Conservation (phyloP, 2,888 invertebrate species). For the Kryphioiulus occultus region DNA sequence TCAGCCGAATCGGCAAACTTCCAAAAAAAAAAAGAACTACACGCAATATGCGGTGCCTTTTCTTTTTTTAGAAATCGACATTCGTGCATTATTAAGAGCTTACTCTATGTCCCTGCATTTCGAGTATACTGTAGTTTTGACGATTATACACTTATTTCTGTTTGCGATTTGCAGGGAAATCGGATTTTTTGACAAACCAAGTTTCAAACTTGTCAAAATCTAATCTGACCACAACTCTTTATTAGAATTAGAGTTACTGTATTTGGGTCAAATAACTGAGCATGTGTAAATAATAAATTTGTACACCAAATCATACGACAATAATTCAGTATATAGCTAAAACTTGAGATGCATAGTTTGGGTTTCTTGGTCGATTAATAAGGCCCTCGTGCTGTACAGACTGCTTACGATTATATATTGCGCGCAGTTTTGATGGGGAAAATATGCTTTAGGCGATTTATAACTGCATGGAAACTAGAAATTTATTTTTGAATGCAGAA, state of each 20-base stretch:
- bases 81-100: neutral
- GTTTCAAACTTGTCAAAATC: no score
- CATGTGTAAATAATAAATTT: neutral
- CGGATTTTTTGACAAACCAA: no score
- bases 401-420: neutral
- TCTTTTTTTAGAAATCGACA: neutral
- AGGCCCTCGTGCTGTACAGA: neutral
- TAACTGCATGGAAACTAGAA: constrained; percentile 38
- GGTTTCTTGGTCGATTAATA: neutral
- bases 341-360: neutral
- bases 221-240: no score
- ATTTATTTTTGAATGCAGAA: constrained; percentile 21
- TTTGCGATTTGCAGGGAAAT: no score
- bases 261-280: neutral
- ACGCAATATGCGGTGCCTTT: neutral
- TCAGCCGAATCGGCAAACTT: neutral
- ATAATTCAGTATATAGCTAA: neutral
- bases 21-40: neutral
- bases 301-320: neutral
- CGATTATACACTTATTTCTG: no score
- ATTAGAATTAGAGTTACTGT: no score
- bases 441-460: constrained; percentile 17
- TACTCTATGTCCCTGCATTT: no score
- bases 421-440: neutral
- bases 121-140: no score